phyloP scores from a whole-genome alignment of 2,888 invertebrate genomes.

The Polietes domitor region DNA sequence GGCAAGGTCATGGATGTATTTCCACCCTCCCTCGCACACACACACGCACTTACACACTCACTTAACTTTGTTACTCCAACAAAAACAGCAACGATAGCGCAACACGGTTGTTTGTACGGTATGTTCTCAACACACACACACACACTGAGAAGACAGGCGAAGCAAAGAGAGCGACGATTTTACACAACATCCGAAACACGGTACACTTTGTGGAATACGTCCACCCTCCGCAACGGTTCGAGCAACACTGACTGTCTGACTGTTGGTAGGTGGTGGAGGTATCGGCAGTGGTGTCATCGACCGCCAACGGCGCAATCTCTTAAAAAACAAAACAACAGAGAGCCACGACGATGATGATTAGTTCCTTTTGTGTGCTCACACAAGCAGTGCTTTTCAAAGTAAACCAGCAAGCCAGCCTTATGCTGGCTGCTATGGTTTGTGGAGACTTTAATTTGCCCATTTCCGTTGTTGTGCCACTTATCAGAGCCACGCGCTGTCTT shows the following conservation, averaged over 20 bases:
- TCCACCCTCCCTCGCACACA: background rate
- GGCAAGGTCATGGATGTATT: background rate
- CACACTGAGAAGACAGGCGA: no score
- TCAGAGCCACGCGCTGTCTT: background rate
- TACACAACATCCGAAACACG: conserved; percentile 14
- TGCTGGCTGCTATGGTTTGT: conserved; percentile 1
- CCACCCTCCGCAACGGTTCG: conserved; percentile 22
- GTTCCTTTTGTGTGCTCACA: conserved; percentile 26
- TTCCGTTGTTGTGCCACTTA: background rate
- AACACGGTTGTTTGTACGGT: background rate
- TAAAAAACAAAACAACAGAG: conserved; percentile 22
- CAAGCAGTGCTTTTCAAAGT: background rate
- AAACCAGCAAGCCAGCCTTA: background rate
- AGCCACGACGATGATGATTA: conserved; percentile 3
- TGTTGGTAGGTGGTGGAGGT: background rate
- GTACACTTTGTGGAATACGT: conserved; percentile 8
- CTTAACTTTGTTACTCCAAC: background rate
- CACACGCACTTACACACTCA: background rate
- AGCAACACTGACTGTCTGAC: conserved; percentile 16
- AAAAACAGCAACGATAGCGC: background rate
- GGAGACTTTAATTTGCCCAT: conserved; percentile 30
- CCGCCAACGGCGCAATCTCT: conserved; percentile 37
- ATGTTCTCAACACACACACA: no score
- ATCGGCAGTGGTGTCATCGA: conserved; percentile 32
- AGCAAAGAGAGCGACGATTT: background rate